Evolutionary conservation across 2,797 vertebrate genomes (phyloP), one percentile per base, ranked within the genome.

Genomic region (Balearica regulorum): DNA sequence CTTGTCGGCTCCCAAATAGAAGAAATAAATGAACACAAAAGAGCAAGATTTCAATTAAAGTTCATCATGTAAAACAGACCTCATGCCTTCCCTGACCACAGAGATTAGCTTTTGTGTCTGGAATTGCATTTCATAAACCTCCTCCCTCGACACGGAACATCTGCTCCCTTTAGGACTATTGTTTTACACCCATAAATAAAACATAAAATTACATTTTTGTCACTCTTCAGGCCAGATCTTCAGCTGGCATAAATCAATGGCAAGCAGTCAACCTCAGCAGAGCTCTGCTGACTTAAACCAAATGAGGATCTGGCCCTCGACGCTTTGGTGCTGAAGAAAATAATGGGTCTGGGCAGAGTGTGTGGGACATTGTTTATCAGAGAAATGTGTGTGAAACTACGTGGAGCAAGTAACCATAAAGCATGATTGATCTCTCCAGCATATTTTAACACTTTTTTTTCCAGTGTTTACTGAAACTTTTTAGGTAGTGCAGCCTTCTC

Each of bases 151-250:
- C 86, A 70, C 70, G 88, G 95, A 97, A 97, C 82, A 93, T 97
- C 97, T 97, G 94, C 95, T 98, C 96, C 94, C 96, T 94, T 39
- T 61, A 97, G 95, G 96, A 97, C 96, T 97, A 97, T 97, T 97
- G 93, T 96, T 97, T 98, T 97, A 97, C 96, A 97, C 93, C 97
- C 96, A 97, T 97, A 98, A 98, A 98, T 98, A 98, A 98, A 97
- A 98, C 96, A 98, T 96, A 97, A 96, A 94, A 97, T 98, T 97
- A 98, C 96, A 96, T 97, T 98, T 98, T 97, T 97, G 97, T 97
- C 98, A 97, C 97, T 98, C 96, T 97, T 96, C 96, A 87, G 89
- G 94, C 90, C 94, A 97, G 90, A 96, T 95, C 93, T 97, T 96
- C 95, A 96, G 93, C 92, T 95, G 92, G 95, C 95, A 96, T 96